Evolutionary conservation across 2,888 invertebrate genomes (phyloP), one percentile per base, ranked within the genome.

Genomic region (Drosophila testacea): DNA sequence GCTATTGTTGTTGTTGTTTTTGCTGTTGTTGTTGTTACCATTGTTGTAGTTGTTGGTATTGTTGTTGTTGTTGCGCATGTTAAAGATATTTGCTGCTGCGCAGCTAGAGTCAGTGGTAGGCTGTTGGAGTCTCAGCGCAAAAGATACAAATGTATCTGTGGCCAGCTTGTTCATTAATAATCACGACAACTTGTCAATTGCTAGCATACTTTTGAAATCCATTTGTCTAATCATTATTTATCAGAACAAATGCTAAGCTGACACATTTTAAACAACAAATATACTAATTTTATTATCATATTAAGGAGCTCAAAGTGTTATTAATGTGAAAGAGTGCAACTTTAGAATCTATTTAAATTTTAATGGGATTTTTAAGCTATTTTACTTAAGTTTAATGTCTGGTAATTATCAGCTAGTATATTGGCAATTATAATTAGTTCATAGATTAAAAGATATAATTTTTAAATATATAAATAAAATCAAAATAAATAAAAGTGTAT

Each of bases 131-230:
- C 56, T 60, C 42, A 64, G 57, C 70, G 69, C 66, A 59, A 69
- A 68, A 72, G 67, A 69, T 81, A 81, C 76, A 73, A 71, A 69
- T 74, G 78, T 68, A 70, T 77, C 81, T 73, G 56, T 22, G 62
- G 55, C 16, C 57, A n/a, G 66, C 57, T 38, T 46, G 60, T 75
- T 73, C 70, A 83, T 78, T 71, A 83, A 81, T 83, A 86, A 83
- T 67, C 62, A 62, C 75, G 71, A 84, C 85, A 81, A 77, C 64
- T 85, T 81, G 85, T 83, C 79, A 74, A 78, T 74, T 42, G 75
- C 73, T 38, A 36, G 73, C 72, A 54, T 52, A 57, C 44, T 72
- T 77, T 28, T 57, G 75, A 72, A 60, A 64, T 27, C 44, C 56
- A 52, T 60, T 61, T 62, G 73, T 46, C 74, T 78, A 78, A 78